phyloP scores from a whole-genome alignment of 1,140 invertebrate genomes.

The Achroia grisella region DNA sequence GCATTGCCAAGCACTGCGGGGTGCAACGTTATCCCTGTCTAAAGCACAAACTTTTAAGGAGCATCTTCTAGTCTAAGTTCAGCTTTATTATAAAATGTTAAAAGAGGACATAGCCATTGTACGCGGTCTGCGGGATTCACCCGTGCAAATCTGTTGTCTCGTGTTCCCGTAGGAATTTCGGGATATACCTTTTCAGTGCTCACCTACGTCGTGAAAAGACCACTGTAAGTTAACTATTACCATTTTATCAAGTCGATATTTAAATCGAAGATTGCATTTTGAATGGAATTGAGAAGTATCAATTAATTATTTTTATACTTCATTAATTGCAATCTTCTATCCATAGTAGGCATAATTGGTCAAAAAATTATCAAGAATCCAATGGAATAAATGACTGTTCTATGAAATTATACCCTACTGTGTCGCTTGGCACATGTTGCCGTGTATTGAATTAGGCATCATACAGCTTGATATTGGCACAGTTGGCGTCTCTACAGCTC shows the following conservation, averaged over 20 bases:
- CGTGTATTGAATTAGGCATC: conserved; percentile 23
- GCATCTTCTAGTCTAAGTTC: conserved; percentile 22
- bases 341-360: too few relatives aligned
- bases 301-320: too few relatives aligned
- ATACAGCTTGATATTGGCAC: conserved; percentile 16
- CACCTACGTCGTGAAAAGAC: too few relatives aligned
- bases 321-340: too few relatives aligned
- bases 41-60: conserved; percentile 26
- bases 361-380: too few relatives aligned
- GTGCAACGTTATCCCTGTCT: conserved; percentile 21
- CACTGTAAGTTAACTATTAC: too few relatives aligned
- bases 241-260: too few relatives aligned
- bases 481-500: conserved; percentile 11
- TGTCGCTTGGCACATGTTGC: conserved; percentile 19
- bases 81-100: conserved; percentile 28
- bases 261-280: too few relatives aligned
- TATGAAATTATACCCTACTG: background rate
- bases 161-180: too few relatives aligned
- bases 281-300: too few relatives aligned
- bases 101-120: conserved; percentile 9
- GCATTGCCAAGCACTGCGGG: conserved; percentile 23
- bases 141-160: background rate
- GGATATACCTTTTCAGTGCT: too few relatives aligned
- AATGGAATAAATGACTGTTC: too few relatives aligned
- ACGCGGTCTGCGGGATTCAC: conserved; percentile 7